These are phyloP conservation scores for Anabas testudineus DNA, from an alignment of 2,797 vertebrate species.

Conservation along the genomic window DNA sequence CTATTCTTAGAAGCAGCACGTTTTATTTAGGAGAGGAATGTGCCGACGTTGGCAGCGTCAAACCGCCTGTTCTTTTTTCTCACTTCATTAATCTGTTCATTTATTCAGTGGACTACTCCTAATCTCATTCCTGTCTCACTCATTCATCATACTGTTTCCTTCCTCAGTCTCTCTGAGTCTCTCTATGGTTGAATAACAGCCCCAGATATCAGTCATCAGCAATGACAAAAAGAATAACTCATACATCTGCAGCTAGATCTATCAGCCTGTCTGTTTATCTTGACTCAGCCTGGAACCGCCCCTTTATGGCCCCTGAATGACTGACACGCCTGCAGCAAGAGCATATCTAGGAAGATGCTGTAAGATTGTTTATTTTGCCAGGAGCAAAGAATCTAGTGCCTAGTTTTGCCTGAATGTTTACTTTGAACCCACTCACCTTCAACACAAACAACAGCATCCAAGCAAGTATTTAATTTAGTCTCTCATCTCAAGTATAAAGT, in stretches of 20 bases:
- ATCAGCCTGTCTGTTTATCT: slow-evolving; percentile 22
- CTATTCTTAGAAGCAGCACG: slow-evolving; percentile 72
- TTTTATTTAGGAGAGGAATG: slow-evolving; percentile 67
- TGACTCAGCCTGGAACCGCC: slow-evolving; percentile 3
- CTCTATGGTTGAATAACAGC: slow-evolving; percentile 15
- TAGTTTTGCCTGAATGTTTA: slow-evolving; percentile 21
- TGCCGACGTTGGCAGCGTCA: slow-evolving; percentile 53
- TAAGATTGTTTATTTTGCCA: slow-evolving; percentile 24
- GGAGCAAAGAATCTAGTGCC: background rate
- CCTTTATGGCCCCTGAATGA: background rate
- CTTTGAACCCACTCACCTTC: slow-evolving; percentile 5
- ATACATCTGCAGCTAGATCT: slow-evolving; percentile 13
- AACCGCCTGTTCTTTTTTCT: slow-evolving; percentile 55
- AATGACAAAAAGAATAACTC: slow-evolving; percentile 37
- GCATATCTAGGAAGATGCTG: slow-evolving; percentile 9
- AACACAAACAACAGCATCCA: slow-evolving; percentile 16
- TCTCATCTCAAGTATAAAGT: slow-evolving; percentile 15
- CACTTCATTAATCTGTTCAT: slow-evolving; percentile 78
- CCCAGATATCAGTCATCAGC: slow-evolving; percentile 32
- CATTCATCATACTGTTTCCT: slow-evolving; percentile 64
- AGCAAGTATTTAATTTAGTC: slow-evolving; percentile 29
- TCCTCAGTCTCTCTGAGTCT: slow-evolving; percentile 21
- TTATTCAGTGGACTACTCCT: slow-evolving; percentile 70
- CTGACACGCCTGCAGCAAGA: slow-evolving; percentile 15
- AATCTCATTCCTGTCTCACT: slow-evolving; percentile 65